Evolutionary conservation across 2,888 invertebrate genomes (phyloP), one percentile per base, ranked within the genome.

Genomic region (Caradrina kadenii): DNA sequence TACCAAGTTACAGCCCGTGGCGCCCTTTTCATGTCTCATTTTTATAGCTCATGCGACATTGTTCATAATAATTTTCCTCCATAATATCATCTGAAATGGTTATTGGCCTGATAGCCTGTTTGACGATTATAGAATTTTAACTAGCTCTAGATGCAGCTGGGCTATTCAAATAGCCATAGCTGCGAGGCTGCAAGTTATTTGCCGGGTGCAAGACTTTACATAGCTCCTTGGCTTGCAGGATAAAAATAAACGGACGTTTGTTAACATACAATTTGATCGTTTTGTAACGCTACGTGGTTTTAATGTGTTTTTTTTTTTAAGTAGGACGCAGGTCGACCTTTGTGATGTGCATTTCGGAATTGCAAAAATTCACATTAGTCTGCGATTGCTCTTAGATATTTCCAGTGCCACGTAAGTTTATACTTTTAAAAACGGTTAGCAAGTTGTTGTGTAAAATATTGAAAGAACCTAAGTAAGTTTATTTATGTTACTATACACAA

Each of bases 11-110:
- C 76, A 72, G 69, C 56, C 68, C 69, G 77, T 67, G 76, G 79
- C 81, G 89, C 91, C 89, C 89, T 92, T 91, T 91, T 90, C 89
- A 90, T 87, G 88, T 86, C 82, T 84, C 79, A 87, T 84, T 91
- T 93, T 93, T 92, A 93, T 91, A 90, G 88, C 88, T 87, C 84
- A 87, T 86, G 78, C 84, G 90, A 85, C 93, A 92, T 89, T 91
- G 90, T 76, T 83, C 73, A 79, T 86, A 82, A 86, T 85, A 81
- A 86, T 88, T 91, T 89, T 90, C 90, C 91, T 90, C 73, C 58
- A 76, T 80, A 74, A 72, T 73, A 79, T 77, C 80, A 79, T 74
- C 67, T 74, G 61, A 76, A 78, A 80, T 78, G 69, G 67, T 72
- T 79, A 80, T 82, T 74, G 76, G 26, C 52, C 73, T 69, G 69